phyloP scores from a whole-genome alignment of 2,888 invertebrate species.

The Ochropleura leucogaster region DNA sequence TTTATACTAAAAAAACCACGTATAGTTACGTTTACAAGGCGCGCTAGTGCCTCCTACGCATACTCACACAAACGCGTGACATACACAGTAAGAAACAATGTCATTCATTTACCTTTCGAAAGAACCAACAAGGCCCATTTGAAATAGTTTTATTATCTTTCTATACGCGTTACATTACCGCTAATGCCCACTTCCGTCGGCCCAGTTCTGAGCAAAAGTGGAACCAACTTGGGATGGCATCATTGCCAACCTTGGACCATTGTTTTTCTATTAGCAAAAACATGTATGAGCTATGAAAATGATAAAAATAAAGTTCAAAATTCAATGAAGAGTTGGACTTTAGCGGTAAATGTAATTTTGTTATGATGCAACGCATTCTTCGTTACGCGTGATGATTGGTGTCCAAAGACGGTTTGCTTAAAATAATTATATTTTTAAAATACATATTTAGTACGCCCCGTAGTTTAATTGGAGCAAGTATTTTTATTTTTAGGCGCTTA shows the following conservation, averaged over 20 bases:
- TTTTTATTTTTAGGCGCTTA: constrained; percentile 8
- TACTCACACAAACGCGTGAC: constrained; percentile 35
- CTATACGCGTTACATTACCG: constrained; percentile 67
- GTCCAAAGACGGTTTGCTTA: constrained; percentile 44
- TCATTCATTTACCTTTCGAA: constrained; percentile 56
- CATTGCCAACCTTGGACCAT: constrained; percentile 65
- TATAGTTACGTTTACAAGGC: no score
- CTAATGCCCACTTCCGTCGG: constrained; percentile 74
- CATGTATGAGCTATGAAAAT: not conserved
- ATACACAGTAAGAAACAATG: constrained; percentile 54
- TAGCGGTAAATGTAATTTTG: constrained; percentile 16
- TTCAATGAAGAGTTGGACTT: constrained; percentile 25
- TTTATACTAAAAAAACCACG: no score
- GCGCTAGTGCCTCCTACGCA: not conserved
- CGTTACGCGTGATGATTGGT: constrained; percentile 75
- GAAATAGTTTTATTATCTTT: constrained; percentile 67
- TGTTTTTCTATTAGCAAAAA: constrained; percentile 21
- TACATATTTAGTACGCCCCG: constrained; percentile 21
- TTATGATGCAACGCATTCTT: constrained; percentile 72
- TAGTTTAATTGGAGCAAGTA: constrained; percentile 37
- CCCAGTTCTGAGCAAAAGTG: constrained; percentile 79
- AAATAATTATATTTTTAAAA: constrained; percentile 54
- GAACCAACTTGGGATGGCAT: constrained; percentile 77
- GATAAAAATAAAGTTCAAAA: constrained; percentile 16
- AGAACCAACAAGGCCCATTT: constrained; percentile 54